Evolutionary conservation across 2,888 invertebrate species (phyloP).

Genomic region (Melangyna quadrimaculata): DNA sequence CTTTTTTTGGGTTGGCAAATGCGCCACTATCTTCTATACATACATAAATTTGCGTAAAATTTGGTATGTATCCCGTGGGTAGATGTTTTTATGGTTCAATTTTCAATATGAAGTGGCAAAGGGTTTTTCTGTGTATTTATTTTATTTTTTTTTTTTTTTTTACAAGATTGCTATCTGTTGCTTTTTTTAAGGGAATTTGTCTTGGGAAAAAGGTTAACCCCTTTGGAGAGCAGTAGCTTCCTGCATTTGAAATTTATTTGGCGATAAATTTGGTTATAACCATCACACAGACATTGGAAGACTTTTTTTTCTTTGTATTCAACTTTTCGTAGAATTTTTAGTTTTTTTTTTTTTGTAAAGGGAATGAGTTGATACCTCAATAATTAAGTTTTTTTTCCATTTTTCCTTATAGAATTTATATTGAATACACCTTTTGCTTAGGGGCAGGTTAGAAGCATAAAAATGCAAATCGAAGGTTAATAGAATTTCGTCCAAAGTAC

Average conservation of each 20-base stretch:
- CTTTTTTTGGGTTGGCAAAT: background rate
- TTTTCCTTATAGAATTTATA: background rate
- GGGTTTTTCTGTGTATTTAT: conserved; percentile 18
- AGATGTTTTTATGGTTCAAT: conserved; percentile 38
- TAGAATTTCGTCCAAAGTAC: background rate
- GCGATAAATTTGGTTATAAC: conserved; percentile 57
- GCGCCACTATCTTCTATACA: conserved; percentile 2
- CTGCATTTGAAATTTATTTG: conserved; percentile 46
- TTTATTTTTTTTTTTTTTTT: background rate
- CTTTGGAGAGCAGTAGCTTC: conserved; percentile 1
- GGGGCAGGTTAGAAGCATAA: background rate
- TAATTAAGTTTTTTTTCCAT: conserved; percentile 10
- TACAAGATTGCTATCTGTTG: conserved; percentile 21
- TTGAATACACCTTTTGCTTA: background rate
- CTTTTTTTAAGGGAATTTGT: conserved; percentile 23
- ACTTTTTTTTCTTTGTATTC: background rate
- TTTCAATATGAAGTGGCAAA: conserved; percentile 54
- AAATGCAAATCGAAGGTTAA: background rate
- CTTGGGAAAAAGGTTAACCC: conserved; percentile 21
- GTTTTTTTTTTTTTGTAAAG: background rate
- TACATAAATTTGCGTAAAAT: conserved; percentile 43
- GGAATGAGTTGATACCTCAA: background rate
- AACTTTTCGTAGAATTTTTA: background rate
- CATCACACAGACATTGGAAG: conserved; percentile 27
- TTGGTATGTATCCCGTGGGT: conserved; percentile 20